A percentile compares a stretch with the other conserved stretches of the same genome.
phyloP scores from a whole-genome alignment of 2,113 vertebrate species.

The Chionis minor region DNA sequence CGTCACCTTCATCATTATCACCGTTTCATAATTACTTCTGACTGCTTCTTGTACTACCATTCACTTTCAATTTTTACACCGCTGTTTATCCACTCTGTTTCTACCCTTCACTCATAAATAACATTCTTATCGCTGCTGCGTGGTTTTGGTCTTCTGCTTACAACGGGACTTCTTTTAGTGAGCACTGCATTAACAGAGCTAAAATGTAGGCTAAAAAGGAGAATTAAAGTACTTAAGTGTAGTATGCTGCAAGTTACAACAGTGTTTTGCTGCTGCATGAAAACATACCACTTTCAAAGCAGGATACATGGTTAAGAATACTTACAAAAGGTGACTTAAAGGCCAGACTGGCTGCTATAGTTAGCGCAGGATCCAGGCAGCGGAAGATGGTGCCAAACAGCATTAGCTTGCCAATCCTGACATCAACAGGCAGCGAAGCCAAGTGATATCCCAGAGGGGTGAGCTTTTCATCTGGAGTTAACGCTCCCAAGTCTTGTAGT shows the following conservation, averaged over 20 bases:
- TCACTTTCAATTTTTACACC: background rate
- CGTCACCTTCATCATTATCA: background rate
- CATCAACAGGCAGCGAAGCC: conserved; percentile 94
- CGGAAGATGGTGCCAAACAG: conserved; percentile 96
- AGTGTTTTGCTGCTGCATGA: background rate
- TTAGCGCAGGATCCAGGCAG: conserved; percentile 93
- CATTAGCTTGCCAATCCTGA: conserved; percentile 97
- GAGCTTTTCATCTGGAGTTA: conserved; percentile 87
- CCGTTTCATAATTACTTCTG: background rate
- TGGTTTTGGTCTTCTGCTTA: background rate
- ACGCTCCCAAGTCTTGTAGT: conserved; percentile 89
- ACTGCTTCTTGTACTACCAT: background rate
- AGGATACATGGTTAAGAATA: background rate
- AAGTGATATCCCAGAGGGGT: conserved; percentile 96
- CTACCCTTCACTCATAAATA: background rate
- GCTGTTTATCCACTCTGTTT: background rate
- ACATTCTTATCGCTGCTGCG: background rate
- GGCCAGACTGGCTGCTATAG: conserved; percentile 95
- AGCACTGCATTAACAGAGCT: background rate
- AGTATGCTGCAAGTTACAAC: background rate
- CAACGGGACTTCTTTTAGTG: background rate
- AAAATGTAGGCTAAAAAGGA: background rate
- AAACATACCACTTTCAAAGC: background rate
- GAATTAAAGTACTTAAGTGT: background rate
- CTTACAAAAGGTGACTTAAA: conserved; percentile 97